Evolutionary conservation across 2,113 vertebrate genomes (phyloP).

Genomic region (Mustela lutreola): DNA sequence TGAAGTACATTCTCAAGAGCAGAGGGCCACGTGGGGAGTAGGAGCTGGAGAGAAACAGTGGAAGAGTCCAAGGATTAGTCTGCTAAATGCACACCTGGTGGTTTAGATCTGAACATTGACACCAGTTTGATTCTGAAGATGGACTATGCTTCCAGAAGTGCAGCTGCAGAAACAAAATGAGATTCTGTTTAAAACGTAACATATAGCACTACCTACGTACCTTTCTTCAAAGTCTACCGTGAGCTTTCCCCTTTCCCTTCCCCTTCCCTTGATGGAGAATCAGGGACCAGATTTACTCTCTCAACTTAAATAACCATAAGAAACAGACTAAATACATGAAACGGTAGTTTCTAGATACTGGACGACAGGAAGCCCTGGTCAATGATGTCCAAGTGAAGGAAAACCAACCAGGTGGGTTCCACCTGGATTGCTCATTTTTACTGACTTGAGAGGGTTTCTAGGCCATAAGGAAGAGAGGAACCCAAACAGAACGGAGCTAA

Average conservation of each 20-base stretch:
- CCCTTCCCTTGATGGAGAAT: not conserved
- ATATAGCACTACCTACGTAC: not conserved
- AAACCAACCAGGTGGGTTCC: not conserved
- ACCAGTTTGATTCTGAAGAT: constrained; percentile 43
- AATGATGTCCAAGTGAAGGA: not conserved
- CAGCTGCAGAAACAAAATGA: constrained; percentile 5
- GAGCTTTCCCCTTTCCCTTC: not conserved
- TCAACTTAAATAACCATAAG: not conserved
- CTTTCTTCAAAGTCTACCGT: not conserved
- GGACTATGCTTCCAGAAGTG: not conserved
- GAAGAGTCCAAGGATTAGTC: not conserved
- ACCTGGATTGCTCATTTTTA: not conserved
- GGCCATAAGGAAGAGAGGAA: not conserved
- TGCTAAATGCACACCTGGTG: not conserved
- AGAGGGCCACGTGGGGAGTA: not conserved
- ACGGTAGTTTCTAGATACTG: not conserved
- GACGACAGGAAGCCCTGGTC: not conserved
- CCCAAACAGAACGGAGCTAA: not conserved
- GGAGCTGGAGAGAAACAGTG: not conserved
- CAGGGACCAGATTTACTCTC: not conserved
- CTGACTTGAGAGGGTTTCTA: not conserved
- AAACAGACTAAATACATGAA: not conserved
- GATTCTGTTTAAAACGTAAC: constrained; percentile 40
- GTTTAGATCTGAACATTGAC: not conserved
- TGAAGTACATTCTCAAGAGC: constrained; percentile 41